Percentiles rank a stretch among this genome's conserved stretches.
These are phyloP conservation scores for Drosophila antonietae DNA, from an alignment of 2,888 invertebrate species.

Conservation along the genomic window DNA sequence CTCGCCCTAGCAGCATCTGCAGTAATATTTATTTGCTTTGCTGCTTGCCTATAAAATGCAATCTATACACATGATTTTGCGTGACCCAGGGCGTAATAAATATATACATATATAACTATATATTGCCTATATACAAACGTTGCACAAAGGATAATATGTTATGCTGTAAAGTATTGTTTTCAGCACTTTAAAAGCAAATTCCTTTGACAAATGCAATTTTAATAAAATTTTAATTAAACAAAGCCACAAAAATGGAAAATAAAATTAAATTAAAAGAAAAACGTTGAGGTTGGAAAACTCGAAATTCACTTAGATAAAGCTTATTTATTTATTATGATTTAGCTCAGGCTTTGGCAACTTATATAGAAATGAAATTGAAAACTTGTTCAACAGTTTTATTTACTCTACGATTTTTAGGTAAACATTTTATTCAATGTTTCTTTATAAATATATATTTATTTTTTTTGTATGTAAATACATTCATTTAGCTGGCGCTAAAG, in stretches of 20 bases:
- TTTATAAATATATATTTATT: neutral
- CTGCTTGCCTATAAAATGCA: slow-evolving; percentile 42
- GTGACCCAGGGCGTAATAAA: slow-evolving; percentile 42
- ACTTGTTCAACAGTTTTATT: neutral
- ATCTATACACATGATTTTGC: slow-evolving; percentile 39
- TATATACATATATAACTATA: slow-evolving; percentile 35
- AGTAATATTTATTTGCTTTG: neutral
- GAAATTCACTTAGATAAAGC: neutral
- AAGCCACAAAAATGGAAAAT: neutral
- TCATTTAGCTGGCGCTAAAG: neutral
- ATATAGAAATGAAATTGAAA: neutral
- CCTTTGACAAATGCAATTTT: slow-evolving; percentile 35
- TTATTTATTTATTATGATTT: neutral
- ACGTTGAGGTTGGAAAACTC: neutral
- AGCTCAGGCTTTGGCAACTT: neutral
- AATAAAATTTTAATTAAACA: slow-evolving; percentile 31
- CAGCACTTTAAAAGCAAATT: slow-evolving; percentile 30
- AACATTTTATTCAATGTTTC: neutral
- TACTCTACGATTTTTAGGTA: neutral
- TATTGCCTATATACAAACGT: neutral
- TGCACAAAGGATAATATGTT: slow-evolving; percentile 49
- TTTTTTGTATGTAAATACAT: neutral
- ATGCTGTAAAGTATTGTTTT: neutral
- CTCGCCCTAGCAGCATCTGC: neutral
- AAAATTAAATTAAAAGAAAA: too few species aligned